Percentiles rank a stretch among this genome's conserved stretches.
Evolutionary conservation across 2,113 vertebrate species (phyloP).

Genomic region (Brachirus orientalis): DNA sequence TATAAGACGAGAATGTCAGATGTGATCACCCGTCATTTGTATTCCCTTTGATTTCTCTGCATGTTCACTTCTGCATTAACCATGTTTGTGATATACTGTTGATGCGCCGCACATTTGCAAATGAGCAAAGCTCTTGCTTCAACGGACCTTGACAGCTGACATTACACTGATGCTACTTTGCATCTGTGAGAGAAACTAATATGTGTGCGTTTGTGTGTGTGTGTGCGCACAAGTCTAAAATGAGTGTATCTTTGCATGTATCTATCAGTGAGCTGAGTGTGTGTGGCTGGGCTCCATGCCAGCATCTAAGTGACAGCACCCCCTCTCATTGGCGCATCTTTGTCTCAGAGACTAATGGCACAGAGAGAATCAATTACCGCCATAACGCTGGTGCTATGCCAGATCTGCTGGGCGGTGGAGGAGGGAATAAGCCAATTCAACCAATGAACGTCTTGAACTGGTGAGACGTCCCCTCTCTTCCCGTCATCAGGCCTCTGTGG

Average conservation of each 20-base stretch:
- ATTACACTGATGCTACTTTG: slow-evolving; percentile 36
- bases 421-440: slow-evolving; percentile 57
- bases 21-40: slow-evolving; percentile 55
- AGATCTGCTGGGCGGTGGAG: slow-evolving; percentile 71
- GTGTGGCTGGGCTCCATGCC: slow-evolving; percentile 83
- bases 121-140: slow-evolving; percentile 53
- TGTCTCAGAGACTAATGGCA: slow-evolving; percentile 92
- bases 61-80: slow-evolving; percentile 17
- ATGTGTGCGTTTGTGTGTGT: slow-evolving; percentile 12
- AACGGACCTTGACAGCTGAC: slow-evolving; percentile 69
- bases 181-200: slow-evolving; percentile 27
- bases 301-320: slow-evolving; percentile 90
- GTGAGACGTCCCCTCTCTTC: slow-evolving; percentile 55
- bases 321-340: slow-evolving; percentile 89
- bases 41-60: slow-evolving; percentile 54
- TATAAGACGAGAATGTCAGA: slow-evolving; percentile 45
- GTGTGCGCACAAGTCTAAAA: slow-evolving; percentile 13
- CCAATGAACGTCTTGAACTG: slow-evolving; percentile 40
- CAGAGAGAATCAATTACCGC: slow-evolving; percentile 95
- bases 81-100: slow-evolving; percentile 19
- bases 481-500: slow-evolving; percentile 62
- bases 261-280: slow-evolving; percentile 63
- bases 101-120: slow-evolving; percentile 55
- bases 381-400: slow-evolving; percentile 89
- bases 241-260: slow-evolving; percentile 45